These are phyloP conservation scores for Monoplex corrugatus DNA, from an alignment of 2,888 invertebrate genomes.

Conservation along the genomic window DNA sequence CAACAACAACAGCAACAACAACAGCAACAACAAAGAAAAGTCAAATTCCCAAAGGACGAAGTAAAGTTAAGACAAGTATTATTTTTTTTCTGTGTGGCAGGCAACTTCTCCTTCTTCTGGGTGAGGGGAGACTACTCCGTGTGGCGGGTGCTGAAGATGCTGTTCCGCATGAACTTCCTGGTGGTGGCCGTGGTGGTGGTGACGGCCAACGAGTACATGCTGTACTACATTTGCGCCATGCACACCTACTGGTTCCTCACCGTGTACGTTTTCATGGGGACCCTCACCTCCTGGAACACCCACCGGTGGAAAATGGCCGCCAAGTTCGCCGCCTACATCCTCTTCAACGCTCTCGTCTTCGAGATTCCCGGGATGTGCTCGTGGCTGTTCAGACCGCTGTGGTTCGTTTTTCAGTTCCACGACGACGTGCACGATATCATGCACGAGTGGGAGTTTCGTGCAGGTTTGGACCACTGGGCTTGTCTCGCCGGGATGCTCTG, in stretches of 20 bases:
- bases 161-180: constrained; percentile 75
- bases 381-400: constrained; percentile 66
- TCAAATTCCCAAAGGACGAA: too few relatives aligned
- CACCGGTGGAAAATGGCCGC: constrained; percentile 66
- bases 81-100: constrained; percentile 60
- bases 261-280: constrained; percentile 71
- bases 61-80: too few relatives aligned
- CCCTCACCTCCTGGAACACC: constrained; percentile 67
- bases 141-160: constrained; percentile 73
- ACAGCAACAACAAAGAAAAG: too few relatives aligned
- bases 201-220: constrained; percentile 73
- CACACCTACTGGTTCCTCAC: constrained; percentile 77
- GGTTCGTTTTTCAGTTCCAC: constrained; percentile 64
- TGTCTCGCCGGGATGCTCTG: constrained; percentile 74
- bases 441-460: constrained; percentile 75
- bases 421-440: constrained; percentile 57
- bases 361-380: constrained; percentile 65
- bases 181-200: constrained; percentile 67
- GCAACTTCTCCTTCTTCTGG: constrained; percentile 78
- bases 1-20: too few relatives aligned
- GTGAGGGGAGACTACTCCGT: constrained; percentile 69
- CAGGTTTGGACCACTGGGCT: constrained; percentile 74
- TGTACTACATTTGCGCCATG: constrained; percentile 78
- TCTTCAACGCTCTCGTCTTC: constrained; percentile 68
- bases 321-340: constrained; percentile 67